A percentile compares a stretch with the other conserved stretches of the same genome.
phyloP scores from a whole-genome alignment of 1,140 invertebrate genomes.

The Trachymyrmex cornetzi region DNA sequence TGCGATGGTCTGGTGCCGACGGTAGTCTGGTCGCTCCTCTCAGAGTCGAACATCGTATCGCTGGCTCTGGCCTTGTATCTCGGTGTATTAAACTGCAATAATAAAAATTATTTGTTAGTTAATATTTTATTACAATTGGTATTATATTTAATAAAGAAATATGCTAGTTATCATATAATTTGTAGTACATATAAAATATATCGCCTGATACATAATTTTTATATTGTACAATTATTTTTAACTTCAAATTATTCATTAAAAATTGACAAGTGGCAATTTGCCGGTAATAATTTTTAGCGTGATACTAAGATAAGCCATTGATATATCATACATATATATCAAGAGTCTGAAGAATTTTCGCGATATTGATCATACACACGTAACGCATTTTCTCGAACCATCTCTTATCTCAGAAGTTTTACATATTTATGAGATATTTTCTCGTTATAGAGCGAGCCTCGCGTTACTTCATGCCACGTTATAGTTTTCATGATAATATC shows the following conservation, averaged over 20 bases:
- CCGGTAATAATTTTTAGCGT: not conserved
- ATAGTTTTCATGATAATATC: conserved; percentile 66
- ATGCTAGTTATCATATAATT: not conserved
- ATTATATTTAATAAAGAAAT: not conserved
- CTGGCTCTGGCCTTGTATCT: conserved; percentile 91
- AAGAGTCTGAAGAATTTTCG: conserved; percentile 28
- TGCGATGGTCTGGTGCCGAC: conserved; percentile 92
- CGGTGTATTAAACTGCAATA: conserved; percentile 90
- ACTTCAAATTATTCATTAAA: not conserved
- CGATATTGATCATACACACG: conserved; percentile 3
- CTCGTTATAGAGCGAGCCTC: conserved; percentile 9
- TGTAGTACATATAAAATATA: not conserved
- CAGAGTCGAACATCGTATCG: conserved; percentile 92
- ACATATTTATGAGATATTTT: conserved; percentile 60
- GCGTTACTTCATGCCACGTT: conserved; percentile 15
- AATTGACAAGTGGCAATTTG: not conserved
- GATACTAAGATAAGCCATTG: not conserved
- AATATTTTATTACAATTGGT: not conserved
- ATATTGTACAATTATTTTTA: not conserved
- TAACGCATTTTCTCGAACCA: conserved; percentile 9
- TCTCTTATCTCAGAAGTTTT: conserved; percentile 35
- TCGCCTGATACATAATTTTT: not conserved
- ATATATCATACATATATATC: not conserved
- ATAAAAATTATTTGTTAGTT: not conserved
- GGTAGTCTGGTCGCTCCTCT: conserved; percentile 88